Evolutionary conservation across 2,113 vertebrate genomes (phyloP), one percentile per base, ranked within the genome.

Genomic region (Edolisoma coerulescens): DNA sequence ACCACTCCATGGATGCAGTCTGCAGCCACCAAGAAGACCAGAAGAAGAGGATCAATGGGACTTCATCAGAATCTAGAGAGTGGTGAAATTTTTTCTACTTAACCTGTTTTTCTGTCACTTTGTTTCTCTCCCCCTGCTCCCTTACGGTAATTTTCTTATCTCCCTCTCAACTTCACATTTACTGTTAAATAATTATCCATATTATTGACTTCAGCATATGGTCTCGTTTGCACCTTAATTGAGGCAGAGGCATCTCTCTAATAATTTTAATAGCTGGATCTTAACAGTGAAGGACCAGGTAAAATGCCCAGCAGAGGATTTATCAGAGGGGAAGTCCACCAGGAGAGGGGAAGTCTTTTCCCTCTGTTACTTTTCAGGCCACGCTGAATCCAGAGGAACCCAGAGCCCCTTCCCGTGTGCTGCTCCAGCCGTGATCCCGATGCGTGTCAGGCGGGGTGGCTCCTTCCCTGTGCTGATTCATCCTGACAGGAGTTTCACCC

Each of bases 171-270:
- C 16, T 11, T 41, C 30, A 30, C 16, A 9, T 49, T 57, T 16
- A n/a, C n/a, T 28, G 15, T 7, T 13, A 57, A 49, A 56, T n/a
- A 41, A 49, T 17, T 49, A 65, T 35, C 42, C 20, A 11, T 41
- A 6, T 3, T 41, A 30, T 10, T 56, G 50, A 13, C 10, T 56
- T 16, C 13, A 20, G 5, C 13, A 16, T 5, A 5, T 11, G n/a
- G 28, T 19, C 28, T 56, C 1, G 0, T 56, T n/a, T 39, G 28
- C 23, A n/a, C 23, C 19, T 56, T 10, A 56, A 13, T 0, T 16
- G 4, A 5, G 23, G 15, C 41, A 56, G 41, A n/a, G 23, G 5
- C 30, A n/a, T 19, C 50, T 10, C 33, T 74, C 60, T 16, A 16
- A 35, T 20, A 30, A 65, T 41, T 85, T 56, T 10, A 57, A 57